Conservation (phyloP, 1,140 invertebrate genomes). For the Aradophagus sp. region DNA sequence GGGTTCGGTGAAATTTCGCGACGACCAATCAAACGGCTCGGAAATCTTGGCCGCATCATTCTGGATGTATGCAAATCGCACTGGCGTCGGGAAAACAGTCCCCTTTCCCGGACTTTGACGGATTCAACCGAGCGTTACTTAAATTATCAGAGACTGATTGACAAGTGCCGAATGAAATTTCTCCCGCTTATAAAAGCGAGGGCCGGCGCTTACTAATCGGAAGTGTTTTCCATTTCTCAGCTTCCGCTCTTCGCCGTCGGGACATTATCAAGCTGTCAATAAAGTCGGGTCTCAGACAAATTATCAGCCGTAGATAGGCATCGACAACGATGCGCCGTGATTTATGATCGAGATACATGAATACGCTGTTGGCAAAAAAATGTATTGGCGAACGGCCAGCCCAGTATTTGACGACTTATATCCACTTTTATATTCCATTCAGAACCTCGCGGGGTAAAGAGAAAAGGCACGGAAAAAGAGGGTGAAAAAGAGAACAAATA, state of each 20-base stretch:
- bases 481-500: too few species aligned
- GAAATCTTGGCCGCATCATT: neutral
- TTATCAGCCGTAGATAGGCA: conserved; percentile 54
- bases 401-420: conserved; percentile 17
- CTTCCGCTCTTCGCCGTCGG: conserved; percentile 21
- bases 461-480: conserved; percentile 5
- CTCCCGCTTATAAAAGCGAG: conserved; percentile 26
- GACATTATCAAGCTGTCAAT: conserved; percentile 60
- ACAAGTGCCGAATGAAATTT: conserved; percentile 40
- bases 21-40: conserved; percentile 1
- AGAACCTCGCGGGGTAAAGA: neutral
- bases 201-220: conserved; percentile 35
- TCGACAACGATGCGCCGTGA: conserved; percentile 50
- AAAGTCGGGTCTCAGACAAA: conserved; percentile 52
- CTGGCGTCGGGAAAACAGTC: conserved; percentile 9
- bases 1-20: too few species aligned
- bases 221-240: conserved; percentile 52
- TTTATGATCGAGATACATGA: conserved; percentile 49
- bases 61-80: conserved; percentile 2
- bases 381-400: conserved; percentile 36
- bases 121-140: conserved; percentile 9
- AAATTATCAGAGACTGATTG: conserved; percentile 33
- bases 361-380: conserved; percentile 29
- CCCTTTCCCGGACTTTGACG: too few species aligned
- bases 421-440: conserved; percentile 24